Evolutionary conservation across 2,888 invertebrate genomes (phyloP), one percentile per base, ranked within the genome.

Genomic region (Polyploca ridens): DNA sequence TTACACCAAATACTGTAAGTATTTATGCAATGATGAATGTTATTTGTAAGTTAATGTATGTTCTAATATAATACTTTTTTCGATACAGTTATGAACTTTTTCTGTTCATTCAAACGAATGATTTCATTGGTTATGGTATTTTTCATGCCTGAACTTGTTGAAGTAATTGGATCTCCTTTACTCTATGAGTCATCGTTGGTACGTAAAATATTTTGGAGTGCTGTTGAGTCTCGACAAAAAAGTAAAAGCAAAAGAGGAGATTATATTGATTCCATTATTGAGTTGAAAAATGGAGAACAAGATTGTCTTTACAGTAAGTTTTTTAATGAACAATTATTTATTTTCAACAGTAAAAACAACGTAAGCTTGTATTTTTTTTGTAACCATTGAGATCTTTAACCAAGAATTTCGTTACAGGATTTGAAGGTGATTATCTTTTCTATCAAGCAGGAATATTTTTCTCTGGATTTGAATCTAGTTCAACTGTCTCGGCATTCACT

Each of bases 391-490:
- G 13, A 13, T 8, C 8, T 38, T 38, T 38, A 10, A 8, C 38
- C 8, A 10, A 41, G 8, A 6, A 46, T 46, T 46, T 63, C 44
- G 13, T 68, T 68, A 1, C 66, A 79, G 78, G 71, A 66, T 74
- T 79, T n/a, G 74, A 74, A 64, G 77, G 76, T 11, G 74, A 78
- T 7, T 75, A 78, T 65, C 75, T 80, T 8, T 64, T 77, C 58
- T 75, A 58, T 61, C 80, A 78, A 70, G 73, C 75, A 0, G 76
- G 76, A 5, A 74, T 71, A 19, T 78, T 80, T 62, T 77, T 80
- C 60, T 77, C 79, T 58, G 81, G 79, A 33, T 78, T 81, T 27
- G 78, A 80, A 62, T 77, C 80, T 10, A 77, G 79, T 65, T 75
- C 79, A 0, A 72, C 70, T 0, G 67, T 69, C 7, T 64, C 74